Evolutionary conservation across 1,140 invertebrate genomes (phyloP).

Genomic region (Halictus rubicundus): DNA sequence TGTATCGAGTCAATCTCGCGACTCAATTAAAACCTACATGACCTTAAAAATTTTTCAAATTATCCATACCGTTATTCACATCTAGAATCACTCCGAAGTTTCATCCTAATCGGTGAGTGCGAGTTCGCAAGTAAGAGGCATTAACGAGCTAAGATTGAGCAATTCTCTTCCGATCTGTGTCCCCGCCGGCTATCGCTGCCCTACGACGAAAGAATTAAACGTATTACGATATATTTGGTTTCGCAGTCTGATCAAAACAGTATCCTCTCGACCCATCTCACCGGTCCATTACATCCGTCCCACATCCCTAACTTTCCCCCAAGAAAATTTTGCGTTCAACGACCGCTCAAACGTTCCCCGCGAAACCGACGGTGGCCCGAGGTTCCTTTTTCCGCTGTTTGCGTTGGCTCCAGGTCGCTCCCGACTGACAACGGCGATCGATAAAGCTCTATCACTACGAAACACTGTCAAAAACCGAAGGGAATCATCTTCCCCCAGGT

Average conservation of each 20-base stretch:
- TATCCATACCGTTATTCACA: too few relatives aligned
- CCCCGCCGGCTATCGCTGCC: neutral
- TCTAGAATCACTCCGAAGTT: too few relatives aligned
- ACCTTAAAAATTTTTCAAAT: too few relatives aligned
- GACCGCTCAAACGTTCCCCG: neutral
- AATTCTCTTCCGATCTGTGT: constrained; percentile 27
- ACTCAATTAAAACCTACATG: too few relatives aligned
- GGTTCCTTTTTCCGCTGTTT: neutral
- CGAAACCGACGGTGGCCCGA: constrained; percentile 7
- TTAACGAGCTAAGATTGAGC: constrained; percentile 48
- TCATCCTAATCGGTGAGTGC: too few relatives aligned
- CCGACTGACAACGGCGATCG: too few relatives aligned
- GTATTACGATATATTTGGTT: constrained; percentile 71
- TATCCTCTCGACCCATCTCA: constrained; percentile 3
- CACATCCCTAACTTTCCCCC: neutral
- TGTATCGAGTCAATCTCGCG: too few relatives aligned
- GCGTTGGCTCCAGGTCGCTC: constrained; percentile 3
- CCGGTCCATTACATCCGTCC: neutral
- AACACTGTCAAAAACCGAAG: too few relatives aligned
- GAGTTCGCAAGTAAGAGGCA: neutral
- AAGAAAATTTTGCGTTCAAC: neutral
- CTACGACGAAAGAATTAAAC: constrained; percentile 2
- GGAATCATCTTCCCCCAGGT: neutral
- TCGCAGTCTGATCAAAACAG: constrained; percentile 61
- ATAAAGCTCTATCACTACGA: neutral